These are phyloP conservation scores for Clamator glandarius DNA, from an alignment of 2,797 vertebrate species.

Conservation along the genomic window DNA sequence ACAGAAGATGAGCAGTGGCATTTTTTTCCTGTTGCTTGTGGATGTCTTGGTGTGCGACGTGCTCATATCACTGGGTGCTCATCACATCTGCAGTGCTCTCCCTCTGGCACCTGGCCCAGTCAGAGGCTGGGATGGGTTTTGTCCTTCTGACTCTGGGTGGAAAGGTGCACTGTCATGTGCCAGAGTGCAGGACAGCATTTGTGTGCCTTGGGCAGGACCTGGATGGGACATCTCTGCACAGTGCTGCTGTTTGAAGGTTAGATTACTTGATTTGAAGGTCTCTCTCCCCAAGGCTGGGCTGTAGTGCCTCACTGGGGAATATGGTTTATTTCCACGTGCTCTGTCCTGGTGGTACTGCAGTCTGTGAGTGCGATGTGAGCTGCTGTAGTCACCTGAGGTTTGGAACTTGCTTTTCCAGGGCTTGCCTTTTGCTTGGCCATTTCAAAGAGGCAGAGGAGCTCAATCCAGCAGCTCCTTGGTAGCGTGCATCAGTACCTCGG, in stretches of 20 bases:
- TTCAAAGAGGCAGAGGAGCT: not conserved
- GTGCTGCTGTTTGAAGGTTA: not conserved
- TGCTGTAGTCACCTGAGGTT: not conserved
- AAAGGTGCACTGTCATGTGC: rapidly evolving
- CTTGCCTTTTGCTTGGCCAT: not conserved
- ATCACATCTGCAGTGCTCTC: not conserved
- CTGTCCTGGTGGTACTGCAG: not conserved
- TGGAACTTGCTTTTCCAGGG: not conserved
- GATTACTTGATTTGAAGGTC: not conserved
- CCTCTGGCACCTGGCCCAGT: not conserved
- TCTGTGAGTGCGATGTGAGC: not conserved
- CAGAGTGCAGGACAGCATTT: not conserved
- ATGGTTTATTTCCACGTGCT: not conserved
- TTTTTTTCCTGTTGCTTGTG: not conserved
- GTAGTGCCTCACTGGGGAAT: not conserved
- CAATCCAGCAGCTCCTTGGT: not conserved
- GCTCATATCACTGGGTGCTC: not conserved
- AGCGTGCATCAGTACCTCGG: rapidly evolving
- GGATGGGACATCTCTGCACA: not conserved
- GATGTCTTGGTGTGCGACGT: not conserved
- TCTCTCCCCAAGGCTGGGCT: not conserved
- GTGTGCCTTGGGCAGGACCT: not conserved
- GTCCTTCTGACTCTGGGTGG: not conserved
- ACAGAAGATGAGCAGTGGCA: not conserved
- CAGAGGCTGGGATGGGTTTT: not conserved